Base-by-base conservation (phyloP, 2,888 invertebrate genomes). In the Calliphora vomitoria region DNA sequence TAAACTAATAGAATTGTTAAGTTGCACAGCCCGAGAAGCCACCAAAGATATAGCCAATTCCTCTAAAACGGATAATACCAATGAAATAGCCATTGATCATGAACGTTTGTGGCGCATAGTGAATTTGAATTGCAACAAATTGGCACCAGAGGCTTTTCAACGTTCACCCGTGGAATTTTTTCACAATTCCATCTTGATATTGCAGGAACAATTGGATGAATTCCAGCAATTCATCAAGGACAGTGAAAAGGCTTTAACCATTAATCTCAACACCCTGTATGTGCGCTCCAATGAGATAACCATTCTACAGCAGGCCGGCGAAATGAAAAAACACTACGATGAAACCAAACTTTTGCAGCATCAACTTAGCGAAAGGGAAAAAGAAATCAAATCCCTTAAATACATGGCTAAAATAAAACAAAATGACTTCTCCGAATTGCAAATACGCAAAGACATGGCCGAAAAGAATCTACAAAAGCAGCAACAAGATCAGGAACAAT, bases 351-450 rank as follows among this genome's bases (percentile, higher is more conserved):
- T 96, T 87, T 94, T 97, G 68, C 97, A 97, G 89, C 96, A 97
- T 92, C 97, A 97, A 91, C 93, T 99, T 90, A 98, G 98, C 93
- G 96, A 97, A 90, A 98, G 98, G 91, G 99, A 99, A 89, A 97
- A 97, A 0, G 98, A 99, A 90, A 96, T 99, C 80, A 97, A 98
- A 90, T 98, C 99, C 90, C 94, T 99, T 3, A 96, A 96, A 93
- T 96, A 97, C 91, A 95, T 96, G 6, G 94, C 99, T n/a, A 97
- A 98, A 94, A 95, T 97, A 89, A 98, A 98, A 94, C 98, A 97
- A 92, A 98, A 98, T 90, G 98, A 98, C 93, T 92, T 98, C 15
- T 98, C 98, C 0, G 98, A 98, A 94, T 97, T 98, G 96, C 96
- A 97, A 89, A 96, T 98, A 64, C 95, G 98, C 0, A 96, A 97